Base-by-base conservation (phyloP, 1,140 invertebrate species). In the Tetraneura akinire region DNA sequence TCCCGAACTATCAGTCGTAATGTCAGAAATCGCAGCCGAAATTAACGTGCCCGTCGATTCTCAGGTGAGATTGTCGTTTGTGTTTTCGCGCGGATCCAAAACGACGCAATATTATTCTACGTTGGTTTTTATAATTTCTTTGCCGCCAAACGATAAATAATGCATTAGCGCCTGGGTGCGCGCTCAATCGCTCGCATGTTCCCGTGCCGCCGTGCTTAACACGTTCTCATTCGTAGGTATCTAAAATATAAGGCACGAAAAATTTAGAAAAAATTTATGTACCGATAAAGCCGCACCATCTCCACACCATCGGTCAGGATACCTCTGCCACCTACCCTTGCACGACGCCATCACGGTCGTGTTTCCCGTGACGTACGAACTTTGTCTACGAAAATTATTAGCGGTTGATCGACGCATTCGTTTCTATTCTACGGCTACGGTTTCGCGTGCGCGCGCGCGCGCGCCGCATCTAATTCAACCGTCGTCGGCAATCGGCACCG, bases 21-120 rank as follows among this genome's bases (percentile, higher is more conserved):
- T 78, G 74, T 78, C 74, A 1, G 74, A 78, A 62, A 55, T 78
- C n/a, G 74, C 74, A 3, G 55, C 74, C 14, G 74, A 78, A 45
- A 78, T 45, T 21, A 78, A 62, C 37, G 74, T 62, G 13, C n/a
- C 73, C 29, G 55, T 21, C 13, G 53, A 45, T 45, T 45, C 49
- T 45, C 68, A 71, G 68, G 68, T 71, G 49, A 45, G 16, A n/a
- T 9, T n/a, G 13, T 3, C 23, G 42, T n/a, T n/a, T n/a, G 21
- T 9, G 1, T 26, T 26, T 4, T 21, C 0, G 0, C 21, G 0
- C 57, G 16, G n/a, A n/a, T n/a, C n/a, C n/a, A n/a, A n/a, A n/a
- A n/a, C n/a, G n/a, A n/a, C n/a, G n/a, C n/a, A n/a, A n/a, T n/a
- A n/a, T n/a, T n/a, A n/a, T n/a, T n/a, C n/a, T n/a, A n/a, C n/a